phyloP scores from a whole-genome alignment of 2,797 vertebrate genomes.

The Echiichthys vipera region DNA sequence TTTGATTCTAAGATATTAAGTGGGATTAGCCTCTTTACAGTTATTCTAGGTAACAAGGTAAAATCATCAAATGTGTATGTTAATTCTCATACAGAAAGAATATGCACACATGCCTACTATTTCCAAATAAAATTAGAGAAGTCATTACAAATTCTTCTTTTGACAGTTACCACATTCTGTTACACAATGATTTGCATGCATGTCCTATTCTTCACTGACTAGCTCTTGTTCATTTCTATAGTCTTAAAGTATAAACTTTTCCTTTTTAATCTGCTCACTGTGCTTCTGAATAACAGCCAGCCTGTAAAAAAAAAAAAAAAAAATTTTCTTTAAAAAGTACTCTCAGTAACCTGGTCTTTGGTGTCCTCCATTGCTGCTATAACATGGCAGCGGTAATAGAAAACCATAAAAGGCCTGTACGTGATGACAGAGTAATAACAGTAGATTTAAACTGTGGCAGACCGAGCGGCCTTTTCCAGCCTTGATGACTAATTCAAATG shows the following conservation, averaged over 20 bases:
- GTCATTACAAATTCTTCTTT: background rate
- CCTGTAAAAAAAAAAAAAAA: too few species aligned
- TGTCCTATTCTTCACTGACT: background rate
- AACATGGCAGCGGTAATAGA: slow-evolving; percentile 68
- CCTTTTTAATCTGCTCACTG: slow-evolving; percentile 30
- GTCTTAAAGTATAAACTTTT: slow-evolving; percentile 29
- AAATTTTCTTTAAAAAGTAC: slow-evolving; percentile 52
- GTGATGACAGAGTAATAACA: slow-evolving; percentile 79
- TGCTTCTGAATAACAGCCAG: slow-evolving; percentile 36
- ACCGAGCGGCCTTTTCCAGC: slow-evolving; percentile 35
- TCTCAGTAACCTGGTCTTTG: slow-evolving; percentile 54
- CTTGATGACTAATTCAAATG: slow-evolving; percentile 73
- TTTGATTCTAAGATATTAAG: slow-evolving; percentile 22
- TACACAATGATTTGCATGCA: background rate
- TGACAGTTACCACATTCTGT: background rate
- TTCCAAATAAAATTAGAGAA: background rate
- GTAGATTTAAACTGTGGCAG: slow-evolving; percentile 77
- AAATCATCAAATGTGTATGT: background rate
- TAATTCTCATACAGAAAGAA: background rate
- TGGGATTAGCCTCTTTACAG: background rate
- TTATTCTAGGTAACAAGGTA: background rate
- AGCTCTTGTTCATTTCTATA: slow-evolving; percentile 6
- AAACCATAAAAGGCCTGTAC: slow-evolving; percentile 69
- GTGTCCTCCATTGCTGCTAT: slow-evolving; percentile 54
- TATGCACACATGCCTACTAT: background rate